Percentiles rank a stretch among this genome's conserved stretches.
Conservation (phyloP, 92 coral and sea anemone genomes). For the Virgularia gustaviana region DNA sequence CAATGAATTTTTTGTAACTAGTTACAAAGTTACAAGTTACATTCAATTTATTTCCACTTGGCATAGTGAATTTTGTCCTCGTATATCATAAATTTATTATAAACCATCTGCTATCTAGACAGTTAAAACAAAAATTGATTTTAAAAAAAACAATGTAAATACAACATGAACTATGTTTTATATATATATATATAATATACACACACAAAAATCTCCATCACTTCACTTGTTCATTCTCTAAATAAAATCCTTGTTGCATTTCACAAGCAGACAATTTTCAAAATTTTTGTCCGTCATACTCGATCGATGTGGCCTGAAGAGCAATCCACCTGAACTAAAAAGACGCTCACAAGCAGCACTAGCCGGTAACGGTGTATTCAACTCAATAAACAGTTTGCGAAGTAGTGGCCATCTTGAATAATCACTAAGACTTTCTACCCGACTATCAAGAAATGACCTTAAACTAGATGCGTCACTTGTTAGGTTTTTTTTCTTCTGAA, state of each 20-base stretch:
- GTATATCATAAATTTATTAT: too few relatives aligned
- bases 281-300: conserved; percentile 17
- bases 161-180: too few relatives aligned
- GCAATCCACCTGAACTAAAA: conserved; percentile 21
- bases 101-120: too few relatives aligned
- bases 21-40: too few relatives aligned
- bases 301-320: background rate
- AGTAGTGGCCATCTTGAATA: conserved; percentile 34
- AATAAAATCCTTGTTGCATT: conserved; percentile 16
- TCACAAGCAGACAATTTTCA: conserved; percentile 22
- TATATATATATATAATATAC: too few relatives aligned
- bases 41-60: too few relatives aligned
- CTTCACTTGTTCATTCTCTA: background rate
- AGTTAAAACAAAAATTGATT: too few relatives aligned
- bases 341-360: conserved; percentile 30
- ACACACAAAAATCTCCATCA: too few relatives aligned
- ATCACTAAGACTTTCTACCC: background rate
- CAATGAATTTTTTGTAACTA: too few relatives aligned
- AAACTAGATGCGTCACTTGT: conserved; percentile 1
- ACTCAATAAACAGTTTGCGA: conserved; percentile 16
- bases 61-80: too few relatives aligned
- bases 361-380: conserved; percentile 22
- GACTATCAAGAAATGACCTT: background rate
- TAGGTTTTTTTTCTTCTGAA: background rate
- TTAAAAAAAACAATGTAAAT: too few relatives aligned